Conservation (phyloP, 2,797 vertebrate species). For the Anguilla megastoma region DNA sequence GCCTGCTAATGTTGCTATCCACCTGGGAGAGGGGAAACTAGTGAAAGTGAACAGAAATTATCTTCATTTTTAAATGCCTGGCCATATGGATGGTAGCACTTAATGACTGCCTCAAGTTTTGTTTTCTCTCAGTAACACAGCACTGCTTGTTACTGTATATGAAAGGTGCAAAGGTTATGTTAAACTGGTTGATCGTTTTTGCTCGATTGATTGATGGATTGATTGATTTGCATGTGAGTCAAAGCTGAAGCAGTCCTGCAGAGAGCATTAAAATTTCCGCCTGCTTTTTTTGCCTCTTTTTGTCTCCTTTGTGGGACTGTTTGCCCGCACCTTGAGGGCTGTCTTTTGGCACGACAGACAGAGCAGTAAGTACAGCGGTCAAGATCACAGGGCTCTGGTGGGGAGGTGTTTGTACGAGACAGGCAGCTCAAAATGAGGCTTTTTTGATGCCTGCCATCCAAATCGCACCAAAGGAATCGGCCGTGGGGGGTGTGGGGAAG, state of each 20-base stretch:
- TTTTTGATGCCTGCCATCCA: constrained; percentile 46
- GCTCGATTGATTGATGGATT: neutral
- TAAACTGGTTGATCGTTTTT: neutral
- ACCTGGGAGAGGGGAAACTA: neutral
- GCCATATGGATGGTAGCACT: neutral
- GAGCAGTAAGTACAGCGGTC: too few species aligned
- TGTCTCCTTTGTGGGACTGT: neutral
- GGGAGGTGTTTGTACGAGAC: too few species aligned
- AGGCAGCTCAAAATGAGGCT: too few species aligned
- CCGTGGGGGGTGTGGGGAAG: too few species aligned
- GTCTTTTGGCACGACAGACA: too few species aligned
- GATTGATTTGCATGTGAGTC: neutral
- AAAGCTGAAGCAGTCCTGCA: neutral
- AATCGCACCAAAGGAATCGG: constrained; percentile 6
- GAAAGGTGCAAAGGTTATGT: neutral
- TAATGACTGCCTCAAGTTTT: neutral
- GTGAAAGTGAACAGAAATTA: neutral
- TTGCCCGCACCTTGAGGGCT: too few species aligned
- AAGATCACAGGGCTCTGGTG: too few species aligned
- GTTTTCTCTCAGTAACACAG: neutral
- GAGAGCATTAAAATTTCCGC: too few species aligned
- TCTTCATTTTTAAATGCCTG: neutral
- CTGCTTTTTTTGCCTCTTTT: neutral
- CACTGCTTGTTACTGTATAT: neutral
- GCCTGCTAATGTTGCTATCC: neutral